Evolutionary conservation across 2,797 vertebrate species (phyloP).

Genomic region (Halcyon chelicuti): DNA sequence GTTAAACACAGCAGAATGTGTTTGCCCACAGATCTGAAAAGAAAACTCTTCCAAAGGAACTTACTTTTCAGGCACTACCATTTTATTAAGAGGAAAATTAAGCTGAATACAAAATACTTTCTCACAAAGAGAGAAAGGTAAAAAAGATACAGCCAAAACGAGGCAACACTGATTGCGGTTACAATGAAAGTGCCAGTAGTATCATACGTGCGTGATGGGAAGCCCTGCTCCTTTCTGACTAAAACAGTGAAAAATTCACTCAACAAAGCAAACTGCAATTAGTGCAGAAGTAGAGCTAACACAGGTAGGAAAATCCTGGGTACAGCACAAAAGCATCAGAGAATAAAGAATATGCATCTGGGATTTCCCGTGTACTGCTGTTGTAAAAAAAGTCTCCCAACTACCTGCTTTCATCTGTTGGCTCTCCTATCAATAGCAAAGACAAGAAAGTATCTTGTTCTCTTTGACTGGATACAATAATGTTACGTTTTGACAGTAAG

Average conservation of each 20-base stretch:
- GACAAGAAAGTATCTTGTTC: neutral
- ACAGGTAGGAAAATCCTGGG: neutral
- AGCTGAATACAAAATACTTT: constrained; percentile 71
- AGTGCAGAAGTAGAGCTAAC: constrained; percentile 19
- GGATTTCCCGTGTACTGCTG: neutral
- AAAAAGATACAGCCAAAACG: constrained; percentile 71
- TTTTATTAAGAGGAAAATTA: constrained; percentile 76
- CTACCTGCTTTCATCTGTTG: neutral
- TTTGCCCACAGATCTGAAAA: constrained; percentile 65
- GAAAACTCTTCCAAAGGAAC: constrained; percentile 72
- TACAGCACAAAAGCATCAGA: neutral
- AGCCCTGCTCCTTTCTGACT: constrained; percentile 51
- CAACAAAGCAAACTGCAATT: neutral
- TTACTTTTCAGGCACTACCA: constrained; percentile 74
- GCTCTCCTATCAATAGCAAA: neutral
- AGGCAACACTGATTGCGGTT: constrained; percentile 67
- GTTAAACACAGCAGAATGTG: constrained; percentile 39
- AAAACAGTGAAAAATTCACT: constrained; percentile 13
- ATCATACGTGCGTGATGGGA: constrained; percentile 21
- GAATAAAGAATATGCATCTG: neutral
- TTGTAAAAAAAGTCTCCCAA: neutral
- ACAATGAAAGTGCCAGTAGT: constrained; percentile 61
- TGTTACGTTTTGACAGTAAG: neutral
- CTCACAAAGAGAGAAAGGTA: constrained; percentile 71
- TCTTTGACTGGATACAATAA: neutral